Percentiles rank a stretch among this genome's conserved stretches.
Conservation (phyloP, 2,113 vertebrate genomes). For the Tapirus terrestris region DNA sequence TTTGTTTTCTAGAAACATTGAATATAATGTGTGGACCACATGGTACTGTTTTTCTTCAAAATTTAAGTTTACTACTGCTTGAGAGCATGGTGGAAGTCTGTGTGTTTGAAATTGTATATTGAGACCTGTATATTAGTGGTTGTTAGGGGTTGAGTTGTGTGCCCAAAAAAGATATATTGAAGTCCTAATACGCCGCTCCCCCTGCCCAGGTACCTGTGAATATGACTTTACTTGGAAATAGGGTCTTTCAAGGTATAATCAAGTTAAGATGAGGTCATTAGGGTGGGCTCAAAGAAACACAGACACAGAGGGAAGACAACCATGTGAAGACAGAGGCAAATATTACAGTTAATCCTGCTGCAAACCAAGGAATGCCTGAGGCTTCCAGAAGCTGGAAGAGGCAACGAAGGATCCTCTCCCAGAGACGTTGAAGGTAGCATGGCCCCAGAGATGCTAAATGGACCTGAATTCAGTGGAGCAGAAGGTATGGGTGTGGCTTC, state of each 20-base stretch:
- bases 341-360: neutral
- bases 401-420: neutral
- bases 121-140: neutral
- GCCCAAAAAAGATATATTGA: neutral
- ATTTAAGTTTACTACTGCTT: neutral
- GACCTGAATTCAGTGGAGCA: neutral
- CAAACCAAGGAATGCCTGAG: neutral
- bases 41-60: neutral
- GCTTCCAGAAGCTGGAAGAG: neutral
- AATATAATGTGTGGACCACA: neutral
- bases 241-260: neutral
- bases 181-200: neutral
- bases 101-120: neutral
- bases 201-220: neutral
- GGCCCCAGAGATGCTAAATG: neutral
- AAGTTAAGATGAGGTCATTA: neutral
- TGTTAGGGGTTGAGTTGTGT: neutral
- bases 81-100: neutral
- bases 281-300: neutral
- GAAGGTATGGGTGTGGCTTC: neutral
- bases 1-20: neutral
- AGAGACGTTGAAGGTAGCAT: neutral
- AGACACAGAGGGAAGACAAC: neutral
- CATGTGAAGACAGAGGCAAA: neutral
- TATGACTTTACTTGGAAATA: neutral